These are phyloP conservation scores for Agrochola circellaris DNA, from an alignment of 2,888 invertebrate species.

Conservation along the genomic window DNA sequence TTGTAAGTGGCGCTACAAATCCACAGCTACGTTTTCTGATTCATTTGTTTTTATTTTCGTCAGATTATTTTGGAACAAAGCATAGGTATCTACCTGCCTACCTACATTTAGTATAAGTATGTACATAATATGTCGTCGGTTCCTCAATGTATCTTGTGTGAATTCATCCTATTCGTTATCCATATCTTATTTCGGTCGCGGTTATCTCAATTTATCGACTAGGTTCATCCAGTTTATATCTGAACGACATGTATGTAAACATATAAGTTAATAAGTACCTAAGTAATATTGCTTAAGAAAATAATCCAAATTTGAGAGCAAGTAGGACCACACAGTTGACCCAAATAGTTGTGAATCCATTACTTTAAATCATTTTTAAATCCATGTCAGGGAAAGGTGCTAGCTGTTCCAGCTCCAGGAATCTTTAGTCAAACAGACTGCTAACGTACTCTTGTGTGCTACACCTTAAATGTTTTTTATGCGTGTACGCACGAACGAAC, in stretches of 20 bases:
- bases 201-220: slow-evolving; percentile 57
- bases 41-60: not conserved
- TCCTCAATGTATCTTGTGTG: slow-evolving; percentile 30
- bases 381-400: no score
- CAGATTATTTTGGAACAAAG: not conserved
- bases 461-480: no score
- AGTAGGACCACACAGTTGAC: no score
- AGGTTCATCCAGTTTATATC: slow-evolving; percentile 41
- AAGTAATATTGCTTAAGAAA: not conserved
- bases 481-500: no score
- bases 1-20: not conserved
- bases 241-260: slow-evolving; percentile 3
- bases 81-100: not conserved
- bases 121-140: not conserved
- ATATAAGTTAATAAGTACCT: not conserved
- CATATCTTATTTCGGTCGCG: slow-evolving; percentile 26
- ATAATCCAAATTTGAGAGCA: not conserved
- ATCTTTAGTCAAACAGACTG: no score
- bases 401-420: no score
- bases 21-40: not conserved
- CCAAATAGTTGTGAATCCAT: no score
- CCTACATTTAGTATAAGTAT: not conserved
- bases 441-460: no score
- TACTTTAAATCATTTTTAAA: no score
- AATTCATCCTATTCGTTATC: slow-evolving; percentile 51